Evolutionary conservation across 2,888 invertebrate genomes (phyloP), one percentile per base, ranked within the genome.

Genomic region (Rhodophaea formosa): DNA sequence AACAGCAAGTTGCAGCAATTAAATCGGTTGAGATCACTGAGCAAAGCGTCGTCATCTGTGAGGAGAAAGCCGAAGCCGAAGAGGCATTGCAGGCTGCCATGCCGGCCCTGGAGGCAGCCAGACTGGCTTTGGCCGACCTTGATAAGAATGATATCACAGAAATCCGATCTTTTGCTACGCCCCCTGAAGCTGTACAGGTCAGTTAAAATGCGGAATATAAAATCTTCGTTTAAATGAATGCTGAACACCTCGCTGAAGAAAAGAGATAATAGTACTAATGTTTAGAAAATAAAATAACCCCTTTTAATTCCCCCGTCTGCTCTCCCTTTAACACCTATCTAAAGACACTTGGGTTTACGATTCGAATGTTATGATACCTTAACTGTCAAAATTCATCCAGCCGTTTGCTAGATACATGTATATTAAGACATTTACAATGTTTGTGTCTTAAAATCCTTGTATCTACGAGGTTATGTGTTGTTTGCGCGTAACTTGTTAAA

Each of bases 91-190:
- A 94, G 0, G 96, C 95, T 44, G 98, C 97, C 0, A 82, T 98
- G 76, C 98, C 98, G 0, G 97, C 95, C 0, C 86, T 98, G 0
- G 96, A 97, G 72, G 94, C 94, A 8, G 97, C 98, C 0, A 92
- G 96, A 59, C 74, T 94, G 12, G 97, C 98, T 0, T 89, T 98
- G 0, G 93, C 95, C 0, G 96, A 97, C 66, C 87, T 98, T 47
- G 97, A 97, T 54, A 97, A 97, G 84, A 93, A 95, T 0, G 98
- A 98, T 72, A 97, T 98, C 68, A 97, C 97, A 17, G 97, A 98
- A 89, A 97, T 98, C 65, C 91, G 97, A 70, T 97, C 97, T 0
- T 97, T 98, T 75, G 96, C 97, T 8, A 97, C 97, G 0, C 98
- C 98, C 0, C 97, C 97, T 0, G 96, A 97, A 68, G 95, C 97